Evolutionary conservation across 2,888 invertebrate species (phyloP).

Genomic region (Hecatera dysodea): DNA sequence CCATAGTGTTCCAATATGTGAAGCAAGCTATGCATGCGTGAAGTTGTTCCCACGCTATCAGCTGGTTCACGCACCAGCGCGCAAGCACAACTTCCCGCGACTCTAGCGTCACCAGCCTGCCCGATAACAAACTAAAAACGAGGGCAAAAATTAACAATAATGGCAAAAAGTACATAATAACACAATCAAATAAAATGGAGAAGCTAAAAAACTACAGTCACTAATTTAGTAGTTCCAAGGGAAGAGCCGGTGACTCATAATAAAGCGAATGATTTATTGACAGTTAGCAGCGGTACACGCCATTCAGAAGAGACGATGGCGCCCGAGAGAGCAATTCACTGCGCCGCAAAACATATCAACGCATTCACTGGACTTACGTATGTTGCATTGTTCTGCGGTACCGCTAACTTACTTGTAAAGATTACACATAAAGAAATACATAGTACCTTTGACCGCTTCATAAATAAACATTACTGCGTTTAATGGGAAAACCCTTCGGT

Average conservation of each 20-base stretch:
- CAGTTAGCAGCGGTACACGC: conserved; percentile 76
- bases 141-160: conserved; percentile 20
- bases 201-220: conserved; percentile 28
- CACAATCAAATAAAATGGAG: conserved; percentile 7
- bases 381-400: conserved; percentile 63
- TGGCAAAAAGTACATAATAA: conserved; percentile 29
- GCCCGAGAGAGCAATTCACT: conserved; percentile 80
- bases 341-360: conserved; percentile 76
- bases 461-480: conserved; percentile 45
- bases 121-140: conserved; percentile 63
- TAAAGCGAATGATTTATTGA: conserved; percentile 79
- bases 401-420: conserved; percentile 60
- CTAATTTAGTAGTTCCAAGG: conserved; percentile 46
- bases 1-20: conserved; percentile 60
- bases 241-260: conserved; percentile 64
- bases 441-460: conserved; percentile 29
- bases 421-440: conserved; percentile 37
- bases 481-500: conserved; percentile 36
- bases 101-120: conserved; percentile 71
- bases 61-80: conserved; percentile 85
- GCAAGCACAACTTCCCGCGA: conserved; percentile 77
- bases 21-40: conserved; percentile 68
- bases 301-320: conserved; percentile 71
- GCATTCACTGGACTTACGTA: conserved; percentile 64
- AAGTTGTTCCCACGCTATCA: conserved; percentile 88